phyloP scores from a whole-genome alignment of 1,140 invertebrate species.

The Drosophila quadrilineata region DNA sequence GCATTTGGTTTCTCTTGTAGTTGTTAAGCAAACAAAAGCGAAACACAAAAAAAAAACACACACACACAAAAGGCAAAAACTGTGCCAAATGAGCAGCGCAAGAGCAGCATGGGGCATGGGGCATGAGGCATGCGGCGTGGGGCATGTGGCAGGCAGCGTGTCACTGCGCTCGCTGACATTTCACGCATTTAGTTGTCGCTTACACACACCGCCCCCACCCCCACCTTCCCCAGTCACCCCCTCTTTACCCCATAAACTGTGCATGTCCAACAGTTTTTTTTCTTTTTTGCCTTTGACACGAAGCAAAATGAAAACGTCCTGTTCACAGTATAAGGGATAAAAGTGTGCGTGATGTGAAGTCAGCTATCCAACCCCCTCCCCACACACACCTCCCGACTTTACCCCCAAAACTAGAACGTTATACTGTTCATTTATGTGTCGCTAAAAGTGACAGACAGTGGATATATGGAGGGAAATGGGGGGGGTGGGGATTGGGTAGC shows the following conservation, averaged over 20 bases:
- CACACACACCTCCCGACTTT: not conserved
- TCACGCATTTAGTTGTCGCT: constrained; percentile 65
- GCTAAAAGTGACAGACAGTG: constrained; percentile 39
- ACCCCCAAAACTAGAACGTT: constrained; percentile 3
- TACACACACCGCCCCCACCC: not conserved
- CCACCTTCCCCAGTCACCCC: not conserved
- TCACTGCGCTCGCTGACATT: constrained; percentile 29
- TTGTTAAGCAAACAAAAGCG: not conserved
- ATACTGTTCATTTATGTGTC: constrained; percentile 61
- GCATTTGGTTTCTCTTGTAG: not conserved
- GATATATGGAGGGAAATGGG: no score
- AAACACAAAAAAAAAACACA: not conserved
- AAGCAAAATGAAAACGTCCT: constrained; percentile 59
- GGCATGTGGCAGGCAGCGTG: constrained; percentile 2
- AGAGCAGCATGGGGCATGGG: not conserved
- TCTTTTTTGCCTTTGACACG: constrained; percentile 55
- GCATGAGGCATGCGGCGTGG: not conserved
- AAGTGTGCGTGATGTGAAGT: constrained; percentile 66
- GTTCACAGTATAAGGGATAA: constrained; percentile 57
- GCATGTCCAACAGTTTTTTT: constrained; percentile 14
- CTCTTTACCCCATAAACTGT: not conserved
- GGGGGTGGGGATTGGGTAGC: not conserved
- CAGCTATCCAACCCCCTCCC: not conserved
- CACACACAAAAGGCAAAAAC: constrained; percentile 3
- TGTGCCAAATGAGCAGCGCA: constrained; percentile 8